These are phyloP conservation scores for Siderastrea radians DNA, from an alignment of 92 coral and sea anemone genomes.

Conservation along the genomic window DNA sequence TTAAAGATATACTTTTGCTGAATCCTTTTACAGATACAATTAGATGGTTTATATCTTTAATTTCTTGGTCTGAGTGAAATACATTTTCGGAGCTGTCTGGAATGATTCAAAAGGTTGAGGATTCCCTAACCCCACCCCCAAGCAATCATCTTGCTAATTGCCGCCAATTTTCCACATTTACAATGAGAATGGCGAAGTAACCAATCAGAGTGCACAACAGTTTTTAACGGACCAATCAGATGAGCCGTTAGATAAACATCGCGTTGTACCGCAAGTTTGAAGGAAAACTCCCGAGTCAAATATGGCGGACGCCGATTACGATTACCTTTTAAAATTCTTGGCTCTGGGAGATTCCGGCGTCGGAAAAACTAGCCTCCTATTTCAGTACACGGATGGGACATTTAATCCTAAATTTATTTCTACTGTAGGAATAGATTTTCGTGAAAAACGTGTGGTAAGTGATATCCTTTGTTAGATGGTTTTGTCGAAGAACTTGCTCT, in stretches of 20 bases:
- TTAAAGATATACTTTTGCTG: no score
- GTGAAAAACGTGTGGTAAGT: conserved; percentile 97
- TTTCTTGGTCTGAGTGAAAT: no score
- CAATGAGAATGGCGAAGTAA: background rate
- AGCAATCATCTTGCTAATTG: background rate
- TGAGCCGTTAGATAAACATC: conserved; percentile 69
- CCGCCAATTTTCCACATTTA: conserved; percentile 40
- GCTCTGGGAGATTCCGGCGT: conserved; percentile 99
- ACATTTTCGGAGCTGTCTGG: no score
- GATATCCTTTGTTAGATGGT: conserved; percentile 21
- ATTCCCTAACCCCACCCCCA: conserved; percentile 18
- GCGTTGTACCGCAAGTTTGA: conserved; percentile 59
- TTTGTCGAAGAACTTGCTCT: conserved; percentile 2
- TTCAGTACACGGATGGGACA: conserved; percentile 89
- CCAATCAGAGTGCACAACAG: conserved; percentile 35
- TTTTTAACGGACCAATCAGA: conserved; percentile 69
- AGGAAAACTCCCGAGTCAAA: conserved; percentile 64
- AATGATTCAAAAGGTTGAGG: no score
- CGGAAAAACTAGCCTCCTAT: conserved; percentile 96
- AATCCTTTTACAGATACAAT: no score
- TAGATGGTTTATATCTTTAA: no score
- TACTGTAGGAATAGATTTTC: conserved; percentile 97
- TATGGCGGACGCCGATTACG: conserved; percentile 98
- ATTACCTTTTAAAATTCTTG: conserved; percentile 92
- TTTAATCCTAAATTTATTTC: conserved; percentile 99